Percentiles rank a stretch among this genome's conserved stretches.
Evolutionary conservation across 30 jellyfish, hydroid and myxozoan species (phyloP).

Genomic region (Hydra vulgaris): DNA sequence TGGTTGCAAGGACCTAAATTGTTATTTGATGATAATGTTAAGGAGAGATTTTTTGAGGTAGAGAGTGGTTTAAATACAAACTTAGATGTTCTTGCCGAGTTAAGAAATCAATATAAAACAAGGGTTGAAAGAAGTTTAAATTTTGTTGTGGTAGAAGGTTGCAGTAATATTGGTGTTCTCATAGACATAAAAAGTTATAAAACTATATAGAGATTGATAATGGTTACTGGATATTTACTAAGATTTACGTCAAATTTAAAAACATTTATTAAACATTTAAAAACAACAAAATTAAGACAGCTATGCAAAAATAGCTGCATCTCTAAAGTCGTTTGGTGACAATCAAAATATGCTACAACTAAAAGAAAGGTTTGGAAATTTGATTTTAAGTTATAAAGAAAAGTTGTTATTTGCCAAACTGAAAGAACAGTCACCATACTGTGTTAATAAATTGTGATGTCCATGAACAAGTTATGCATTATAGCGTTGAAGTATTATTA

Average conservation of each 20-base stretch:
- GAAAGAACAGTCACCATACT: too few species aligned
- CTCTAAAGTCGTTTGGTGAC: background rate
- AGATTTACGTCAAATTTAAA: too few species aligned
- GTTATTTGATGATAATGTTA: background rate
- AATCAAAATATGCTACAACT: background rate
- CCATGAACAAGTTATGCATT: too few species aligned
- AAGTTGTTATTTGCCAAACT: background rate
- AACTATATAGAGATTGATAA: background rate
- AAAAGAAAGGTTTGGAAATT: conserved; percentile 1
- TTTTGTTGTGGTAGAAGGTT: background rate
- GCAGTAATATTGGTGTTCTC: background rate
- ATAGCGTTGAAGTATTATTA: background rate
- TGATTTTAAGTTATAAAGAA: background rate
- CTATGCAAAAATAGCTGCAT: background rate
- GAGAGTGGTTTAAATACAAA: background rate
- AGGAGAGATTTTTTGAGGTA: background rate
- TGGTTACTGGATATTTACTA: too few species aligned
- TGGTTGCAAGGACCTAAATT: background rate
- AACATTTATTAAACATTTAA: too few species aligned
- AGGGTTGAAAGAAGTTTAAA: too few species aligned
- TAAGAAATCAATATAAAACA: background rate
- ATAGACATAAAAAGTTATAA: background rate
- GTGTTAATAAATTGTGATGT: too few species aligned
- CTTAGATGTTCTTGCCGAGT: conserved; percentile 1
- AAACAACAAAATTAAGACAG: background rate